Evolutionary conservation across 2,888 invertebrate species (phyloP).

Genomic region (Drosophila buzzatii): DNA sequence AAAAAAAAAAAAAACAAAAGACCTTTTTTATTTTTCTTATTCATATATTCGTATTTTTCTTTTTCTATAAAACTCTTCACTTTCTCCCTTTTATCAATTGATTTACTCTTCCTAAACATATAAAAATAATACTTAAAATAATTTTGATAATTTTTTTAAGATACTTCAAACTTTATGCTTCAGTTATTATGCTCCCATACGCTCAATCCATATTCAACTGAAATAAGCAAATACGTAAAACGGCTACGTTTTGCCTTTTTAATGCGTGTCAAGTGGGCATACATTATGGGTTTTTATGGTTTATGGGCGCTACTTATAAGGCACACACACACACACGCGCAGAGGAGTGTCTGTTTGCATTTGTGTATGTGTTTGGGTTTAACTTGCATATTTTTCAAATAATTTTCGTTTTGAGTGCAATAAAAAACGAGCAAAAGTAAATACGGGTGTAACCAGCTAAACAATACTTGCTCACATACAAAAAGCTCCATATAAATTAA

Average conservation of each 20-base stretch:
- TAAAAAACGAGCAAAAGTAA: constrained; percentile 33
- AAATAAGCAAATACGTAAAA: constrained; percentile 19
- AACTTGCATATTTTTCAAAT: constrained; percentile 34
- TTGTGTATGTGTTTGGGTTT: constrained; percentile 1
- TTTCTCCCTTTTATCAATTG: background rate
- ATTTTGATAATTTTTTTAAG: background rate
- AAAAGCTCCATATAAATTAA: too few species aligned
- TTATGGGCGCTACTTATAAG: constrained; percentile 67
- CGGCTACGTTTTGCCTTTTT: constrained; percentile 43
- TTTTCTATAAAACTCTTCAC: background rate
- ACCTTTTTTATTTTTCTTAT: too few species aligned
- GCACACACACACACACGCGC: constrained; percentile 6
- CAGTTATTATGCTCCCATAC: constrained; percentile 12
- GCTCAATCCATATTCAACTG: background rate
- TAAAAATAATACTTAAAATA: background rate
- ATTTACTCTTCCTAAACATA: background rate
- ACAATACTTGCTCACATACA: background rate
- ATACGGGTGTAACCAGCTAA: background rate
- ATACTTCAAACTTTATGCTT: background rate
- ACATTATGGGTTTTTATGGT: constrained; percentile 72
- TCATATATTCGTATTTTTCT: background rate
- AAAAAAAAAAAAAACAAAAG: too few species aligned
- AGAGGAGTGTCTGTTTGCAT: background rate
- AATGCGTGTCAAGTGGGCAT: constrained; percentile 76
- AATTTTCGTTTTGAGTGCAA: constrained; percentile 53